Evolutionary conservation across 2,888 invertebrate genomes (phyloP), one percentile per base, ranked within the genome.

Genomic region (Euproctis similis): DNA sequence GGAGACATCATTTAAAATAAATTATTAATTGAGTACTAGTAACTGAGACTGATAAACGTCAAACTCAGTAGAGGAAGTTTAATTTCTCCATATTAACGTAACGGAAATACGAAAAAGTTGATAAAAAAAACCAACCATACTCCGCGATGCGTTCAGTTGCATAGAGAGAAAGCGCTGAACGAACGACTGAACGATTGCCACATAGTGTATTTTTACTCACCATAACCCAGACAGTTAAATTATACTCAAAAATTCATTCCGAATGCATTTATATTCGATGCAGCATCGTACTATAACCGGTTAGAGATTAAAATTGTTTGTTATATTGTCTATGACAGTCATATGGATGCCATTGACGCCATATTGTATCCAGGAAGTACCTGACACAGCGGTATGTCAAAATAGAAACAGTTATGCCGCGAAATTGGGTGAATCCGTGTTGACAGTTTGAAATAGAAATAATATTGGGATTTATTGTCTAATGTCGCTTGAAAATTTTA

Each of bases 371-470:
- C 66, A 70, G 72, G 72, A 72, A 72, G 60, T 59, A 59, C 42
- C 56, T 61, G 69, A 69, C 71, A 67, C 50, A 57, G 55, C 52
- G 54, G 58, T 59, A 65, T 70, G 63, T 66, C 57, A 67, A 71
- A 70, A 69, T 71, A 70, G 68, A 70, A 60, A 53, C 55, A 56
- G 61, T 61, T 62, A 59, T 56, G 64, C 57, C 65, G 70, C 68
- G 58, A 72, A 72, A 68, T 69, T 70, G 50, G 67, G 71, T 70
- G 69, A 69, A 59, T 50, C 51, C 36, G 40, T 39, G 49, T 48
- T 32, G 33, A 14, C n/a, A n/a, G n/a, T n/a, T n/a, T n/a, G n/a
- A 28, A 14, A 35, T 26, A 27, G 43, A 49, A 52, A 49, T n/a
- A n/a, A n/a, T 35, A 36, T 30, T 37, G 21, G 39, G 38, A 45